A percentile compares a stretch with the other conserved stretches of the same genome.
These are phyloP conservation scores for Leucophora obtusa DNA, from an alignment of 2,888 invertebrate genomes.

Conservation along the genomic window DNA sequence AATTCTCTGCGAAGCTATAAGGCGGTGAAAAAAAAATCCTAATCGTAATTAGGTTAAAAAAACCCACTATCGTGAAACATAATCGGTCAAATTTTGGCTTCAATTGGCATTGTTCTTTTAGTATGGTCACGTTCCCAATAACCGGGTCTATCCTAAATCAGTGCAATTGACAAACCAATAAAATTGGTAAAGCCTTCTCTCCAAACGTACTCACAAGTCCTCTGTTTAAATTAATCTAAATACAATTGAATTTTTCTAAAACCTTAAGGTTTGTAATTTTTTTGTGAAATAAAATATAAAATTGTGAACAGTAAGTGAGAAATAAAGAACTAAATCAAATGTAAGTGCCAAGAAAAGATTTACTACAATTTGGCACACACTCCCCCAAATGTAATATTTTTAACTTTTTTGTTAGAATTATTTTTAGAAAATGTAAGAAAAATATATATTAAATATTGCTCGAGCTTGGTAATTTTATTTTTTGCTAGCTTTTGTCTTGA, in stretches of 20 bases:
- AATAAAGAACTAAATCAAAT: slow-evolving; percentile 47
- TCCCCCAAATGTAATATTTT: slow-evolving; percentile 46
- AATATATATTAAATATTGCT: slow-evolving; percentile 5
- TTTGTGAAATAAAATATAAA: slow-evolving; percentile 16
- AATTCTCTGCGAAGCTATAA: too few relatives aligned
- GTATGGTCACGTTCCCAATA: too few relatives aligned
- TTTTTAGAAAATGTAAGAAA: slow-evolving; percentile 16
- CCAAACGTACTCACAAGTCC: too few relatives aligned
- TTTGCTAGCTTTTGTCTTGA: slow-evolving; percentile 22
- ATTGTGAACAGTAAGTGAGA: slow-evolving; percentile 19
- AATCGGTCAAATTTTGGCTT: too few relatives aligned
- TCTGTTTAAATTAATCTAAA: too few relatives aligned
- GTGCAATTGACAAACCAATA: too few relatives aligned
- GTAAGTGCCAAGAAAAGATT: slow-evolving; percentile 59
- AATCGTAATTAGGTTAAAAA: too few relatives aligned
- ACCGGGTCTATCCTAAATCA: too few relatives aligned
- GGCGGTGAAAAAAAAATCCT: too few relatives aligned
- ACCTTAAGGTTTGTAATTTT: slow-evolving; percentile 19
- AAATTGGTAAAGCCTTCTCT: too few relatives aligned
- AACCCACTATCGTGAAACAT: too few relatives aligned
- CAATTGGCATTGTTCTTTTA: too few relatives aligned
- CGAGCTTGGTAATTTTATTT: slow-evolving; percentile 19
- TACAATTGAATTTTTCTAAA: not conserved
- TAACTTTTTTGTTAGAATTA: slow-evolving; percentile 8
- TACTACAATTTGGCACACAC: slow-evolving; percentile 53